Conservation (phyloP, 2,888 invertebrate species). For the Alsophila aescularia region DNA sequence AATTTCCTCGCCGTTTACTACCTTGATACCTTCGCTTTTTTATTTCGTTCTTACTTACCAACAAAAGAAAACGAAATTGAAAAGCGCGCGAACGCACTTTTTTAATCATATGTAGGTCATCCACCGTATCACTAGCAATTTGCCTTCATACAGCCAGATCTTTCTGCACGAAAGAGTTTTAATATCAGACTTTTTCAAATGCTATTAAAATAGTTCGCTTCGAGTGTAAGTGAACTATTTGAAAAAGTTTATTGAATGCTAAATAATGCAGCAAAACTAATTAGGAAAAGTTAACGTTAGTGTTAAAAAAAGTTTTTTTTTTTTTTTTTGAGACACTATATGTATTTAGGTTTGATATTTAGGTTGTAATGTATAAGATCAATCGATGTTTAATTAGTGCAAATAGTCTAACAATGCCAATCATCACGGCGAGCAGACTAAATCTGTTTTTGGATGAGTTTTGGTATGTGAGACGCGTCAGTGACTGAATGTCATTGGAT, state of each 20-base stretch:
- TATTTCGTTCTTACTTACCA: background rate
- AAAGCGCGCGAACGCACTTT: conserved; percentile 41
- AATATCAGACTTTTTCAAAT: conserved; percentile 9
- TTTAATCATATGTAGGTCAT: conserved; percentile 55
- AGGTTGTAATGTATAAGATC: conserved; percentile 25
- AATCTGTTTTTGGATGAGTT: conserved; percentile 84
- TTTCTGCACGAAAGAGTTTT: conserved; percentile 45
- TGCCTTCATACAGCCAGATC: conserved; percentile 39
- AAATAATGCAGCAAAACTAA: too few species aligned
- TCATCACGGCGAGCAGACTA: conserved; percentile 75
- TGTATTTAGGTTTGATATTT: too few species aligned
- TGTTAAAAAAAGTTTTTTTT: too few species aligned
- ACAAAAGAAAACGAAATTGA: too few species aligned
- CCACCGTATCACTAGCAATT: background rate
- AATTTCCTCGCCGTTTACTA: too few species aligned
- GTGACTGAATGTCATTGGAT: conserved; percentile 83
- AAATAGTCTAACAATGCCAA: conserved; percentile 77
- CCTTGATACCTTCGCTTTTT: background rate
- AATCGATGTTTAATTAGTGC: conserved; percentile 59
- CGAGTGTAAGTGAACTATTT: too few species aligned
- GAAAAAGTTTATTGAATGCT: too few species aligned
- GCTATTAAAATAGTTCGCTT: too few species aligned
- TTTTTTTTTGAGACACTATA: too few species aligned
- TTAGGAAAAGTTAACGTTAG: too few species aligned
- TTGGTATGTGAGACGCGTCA: conserved; percentile 83